Evolutionary conservation across 2,888 invertebrate genomes (phyloP).

Genomic region (Sycophila texana): DNA sequence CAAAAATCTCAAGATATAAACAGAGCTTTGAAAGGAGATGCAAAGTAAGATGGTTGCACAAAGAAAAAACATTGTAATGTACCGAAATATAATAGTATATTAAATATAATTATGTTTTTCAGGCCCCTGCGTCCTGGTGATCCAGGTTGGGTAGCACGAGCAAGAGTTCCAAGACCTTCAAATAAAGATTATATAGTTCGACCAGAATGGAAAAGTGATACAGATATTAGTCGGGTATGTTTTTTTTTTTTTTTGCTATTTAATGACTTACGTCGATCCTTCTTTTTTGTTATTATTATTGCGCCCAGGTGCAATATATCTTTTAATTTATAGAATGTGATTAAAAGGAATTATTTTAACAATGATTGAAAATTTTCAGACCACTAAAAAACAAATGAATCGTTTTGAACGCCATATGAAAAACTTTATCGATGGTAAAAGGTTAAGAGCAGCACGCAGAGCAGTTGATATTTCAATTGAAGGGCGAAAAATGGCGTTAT

Average conservation of each 20-base stretch:
- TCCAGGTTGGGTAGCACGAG: constrained; percentile 95
- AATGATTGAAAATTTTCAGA: constrained; percentile 75
- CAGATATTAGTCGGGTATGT: constrained; percentile 84
- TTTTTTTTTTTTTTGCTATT: constrained; percentile 9
- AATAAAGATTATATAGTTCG: constrained; percentile 97
- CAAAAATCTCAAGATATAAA: constrained; percentile 79
- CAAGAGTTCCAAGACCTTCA: constrained; percentile 95
- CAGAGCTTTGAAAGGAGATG: constrained; percentile 80
- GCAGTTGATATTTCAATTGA: constrained; percentile 97
- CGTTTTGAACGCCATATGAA: constrained; percentile 95
- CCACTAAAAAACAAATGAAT: constrained; percentile 89
- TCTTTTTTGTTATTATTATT: too few relatives aligned
- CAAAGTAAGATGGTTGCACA: constrained; percentile 75
- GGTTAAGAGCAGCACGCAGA: constrained; percentile 85
- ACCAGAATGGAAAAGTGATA: constrained; percentile 93
- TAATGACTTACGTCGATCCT: too few relatives aligned
- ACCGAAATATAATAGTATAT: background rate
- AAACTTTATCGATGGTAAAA: constrained; percentile 90
- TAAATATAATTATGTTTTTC: constrained; percentile 43
- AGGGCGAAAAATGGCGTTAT: constrained; percentile 96
- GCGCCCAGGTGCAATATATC: too few relatives aligned
- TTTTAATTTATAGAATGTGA: background rate
- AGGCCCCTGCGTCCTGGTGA: constrained; percentile 93
- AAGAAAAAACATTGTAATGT: background rate
- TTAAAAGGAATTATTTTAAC: background rate